Evolutionary conservation across 2,113 vertebrate genomes (phyloP).

Genomic region (Prolemur simus): DNA sequence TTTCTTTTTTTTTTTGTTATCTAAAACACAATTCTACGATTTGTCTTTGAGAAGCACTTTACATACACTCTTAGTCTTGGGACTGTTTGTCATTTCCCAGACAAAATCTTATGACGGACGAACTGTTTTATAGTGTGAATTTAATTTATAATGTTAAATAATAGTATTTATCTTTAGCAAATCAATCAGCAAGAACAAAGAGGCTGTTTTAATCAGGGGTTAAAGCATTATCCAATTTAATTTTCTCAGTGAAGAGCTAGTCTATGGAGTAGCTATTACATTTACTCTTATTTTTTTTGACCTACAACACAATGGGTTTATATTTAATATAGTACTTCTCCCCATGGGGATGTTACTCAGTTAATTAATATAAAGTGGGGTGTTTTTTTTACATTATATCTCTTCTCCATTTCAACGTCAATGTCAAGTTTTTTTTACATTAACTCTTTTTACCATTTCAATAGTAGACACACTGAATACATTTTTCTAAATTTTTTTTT

Average conservation of each 20-base stretch:
- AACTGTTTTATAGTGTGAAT: not conserved
- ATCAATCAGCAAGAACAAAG: not conserved
- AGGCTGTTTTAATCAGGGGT: not conserved
- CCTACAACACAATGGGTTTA: too few species aligned
- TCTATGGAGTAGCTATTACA: not conserved
- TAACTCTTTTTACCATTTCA: too few species aligned
- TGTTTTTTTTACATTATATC: too few species aligned
- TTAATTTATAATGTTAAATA: not conserved
- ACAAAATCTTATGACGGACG: not conserved
- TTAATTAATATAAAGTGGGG: too few species aligned
- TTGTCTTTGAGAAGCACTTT: not conserved
- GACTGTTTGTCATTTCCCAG: not conserved
- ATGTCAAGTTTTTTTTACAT: too few species aligned
- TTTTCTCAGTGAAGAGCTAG: not conserved
- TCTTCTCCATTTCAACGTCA: too few species aligned
- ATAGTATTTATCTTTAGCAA: conserved; percentile 8
- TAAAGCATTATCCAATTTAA: not conserved
- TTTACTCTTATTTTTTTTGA: not conserved
- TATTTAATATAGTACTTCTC: too few species aligned
- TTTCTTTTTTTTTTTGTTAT: not conserved
- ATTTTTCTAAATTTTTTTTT: too few species aligned
- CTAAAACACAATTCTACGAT: not conserved
- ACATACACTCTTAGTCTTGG: not conserved
- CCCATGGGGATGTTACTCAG: too few species aligned
- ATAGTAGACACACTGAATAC: too few species aligned